Percentiles rank a stretch among this genome's conserved stretches.
Evolutionary conservation across 1,140 invertebrate species (phyloP).

Genomic region (Anastrepha obliqua): DNA sequence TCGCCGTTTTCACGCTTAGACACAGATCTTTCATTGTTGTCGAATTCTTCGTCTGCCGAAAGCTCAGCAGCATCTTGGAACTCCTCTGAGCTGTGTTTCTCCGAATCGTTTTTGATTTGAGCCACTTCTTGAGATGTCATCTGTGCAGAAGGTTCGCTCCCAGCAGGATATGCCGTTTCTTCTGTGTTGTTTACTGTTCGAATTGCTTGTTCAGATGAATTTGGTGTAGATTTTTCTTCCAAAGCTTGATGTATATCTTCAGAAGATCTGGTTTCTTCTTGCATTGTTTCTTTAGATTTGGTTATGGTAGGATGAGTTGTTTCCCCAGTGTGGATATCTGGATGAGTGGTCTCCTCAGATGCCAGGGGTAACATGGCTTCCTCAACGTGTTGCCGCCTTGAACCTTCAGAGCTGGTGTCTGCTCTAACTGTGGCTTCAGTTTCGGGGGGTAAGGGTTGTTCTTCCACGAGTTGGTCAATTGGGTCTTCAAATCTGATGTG

Average conservation of each 20-base stretch:
- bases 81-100: slow-evolving; percentile 61
- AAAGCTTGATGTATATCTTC: background rate
- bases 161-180: background rate
- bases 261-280: background rate
- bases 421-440: background rate
- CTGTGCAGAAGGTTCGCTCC: background rate
- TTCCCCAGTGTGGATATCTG: background rate
- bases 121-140: background rate
- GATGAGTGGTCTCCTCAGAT: background rate
- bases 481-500: too few relatives aligned
- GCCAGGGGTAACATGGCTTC: background rate
- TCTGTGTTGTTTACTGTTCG: background rate
- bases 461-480: background rate
- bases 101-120: background rate
- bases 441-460: background rate
- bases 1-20: background rate
- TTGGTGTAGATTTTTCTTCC: background rate
- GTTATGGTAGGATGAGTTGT: background rate
- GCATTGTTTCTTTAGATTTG: background rate
- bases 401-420: background rate
- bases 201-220: background rate
- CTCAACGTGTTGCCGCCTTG: too few relatives aligned
- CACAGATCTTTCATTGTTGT: background rate
- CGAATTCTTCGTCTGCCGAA: slow-evolving; percentile 56
- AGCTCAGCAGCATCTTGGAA: slow-evolving; percentile 68